These are phyloP conservation scores for Apamea monoglypha DNA, from an alignment of 2,888 invertebrate species.

Conservation along the genomic window DNA sequence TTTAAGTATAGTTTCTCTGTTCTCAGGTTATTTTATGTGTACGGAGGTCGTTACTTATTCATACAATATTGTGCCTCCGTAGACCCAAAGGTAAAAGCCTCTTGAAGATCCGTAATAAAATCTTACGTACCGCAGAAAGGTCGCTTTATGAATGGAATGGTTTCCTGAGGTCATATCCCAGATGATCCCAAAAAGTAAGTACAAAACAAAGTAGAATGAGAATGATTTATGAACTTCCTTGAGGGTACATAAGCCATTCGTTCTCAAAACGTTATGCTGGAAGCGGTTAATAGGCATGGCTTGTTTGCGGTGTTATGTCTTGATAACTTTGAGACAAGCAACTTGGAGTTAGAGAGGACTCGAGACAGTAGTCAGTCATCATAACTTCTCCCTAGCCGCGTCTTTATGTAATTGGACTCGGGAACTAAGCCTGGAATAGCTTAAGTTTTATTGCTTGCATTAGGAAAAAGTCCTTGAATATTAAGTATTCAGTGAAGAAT, in stretches of 20 bases:
- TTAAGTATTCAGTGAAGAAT: not conserved
- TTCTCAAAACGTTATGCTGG: conserved; percentile 27
- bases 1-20: conserved; percentile 24
- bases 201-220: conserved; percentile 42
- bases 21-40: conserved; percentile 44
- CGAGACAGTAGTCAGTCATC: conserved; percentile 56
- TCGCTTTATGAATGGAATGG: conserved; percentile 49
- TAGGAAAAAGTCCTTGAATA: conserved; percentile 1
- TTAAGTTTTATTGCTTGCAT: conserved; percentile 14
- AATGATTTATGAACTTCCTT: conserved; percentile 51
- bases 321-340: conserved; percentile 54
- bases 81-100: conserved; percentile 54
- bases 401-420: conserved; percentile 52
- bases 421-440: conserved; percentile 43
- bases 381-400: conserved; percentile 56
- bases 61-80: conserved; percentile 38
- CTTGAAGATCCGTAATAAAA: conserved; percentile 61
- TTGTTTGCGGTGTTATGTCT: conserved; percentile 55
- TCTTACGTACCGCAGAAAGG: conserved; percentile 56
- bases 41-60: conserved; percentile 59
- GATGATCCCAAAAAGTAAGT: conserved; percentile 54
- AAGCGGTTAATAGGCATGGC: conserved; percentile 47
- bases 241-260: conserved; percentile 43
- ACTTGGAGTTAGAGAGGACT: conserved; percentile 50
- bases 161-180: conserved; percentile 40